phyloP scores from a whole-genome alignment of 1,140 invertebrate species.

The Diorhabda sublineata region DNA sequence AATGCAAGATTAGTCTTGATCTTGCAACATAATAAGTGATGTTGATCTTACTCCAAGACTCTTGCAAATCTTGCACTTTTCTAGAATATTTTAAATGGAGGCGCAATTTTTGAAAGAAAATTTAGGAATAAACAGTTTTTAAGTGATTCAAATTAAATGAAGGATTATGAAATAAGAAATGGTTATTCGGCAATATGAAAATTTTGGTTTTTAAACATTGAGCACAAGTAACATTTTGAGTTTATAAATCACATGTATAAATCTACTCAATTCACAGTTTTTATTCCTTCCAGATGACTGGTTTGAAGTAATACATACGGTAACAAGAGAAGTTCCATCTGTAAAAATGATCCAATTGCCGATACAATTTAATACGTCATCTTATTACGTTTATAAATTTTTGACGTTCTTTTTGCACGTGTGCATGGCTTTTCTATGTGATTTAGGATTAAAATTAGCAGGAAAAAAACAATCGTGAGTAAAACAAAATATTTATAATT shows the following conservation, averaged over 20 bases:
- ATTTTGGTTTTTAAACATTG: no score
- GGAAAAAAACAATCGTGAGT: conserved; percentile 58
- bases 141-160: no score
- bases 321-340: conserved; percentile 10
- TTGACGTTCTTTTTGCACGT: conserved; percentile 53
- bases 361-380: conserved; percentile 23
- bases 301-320: conserved; percentile 14
- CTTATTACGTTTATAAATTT: conserved; percentile 39
- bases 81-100: no score
- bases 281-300: conserved; percentile 11
- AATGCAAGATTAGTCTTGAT: no score
- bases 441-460: conserved; percentile 50
- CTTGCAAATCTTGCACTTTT: no score
- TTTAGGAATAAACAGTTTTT: no score
- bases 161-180: no score
- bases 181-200: no score
- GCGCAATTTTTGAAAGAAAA: no score
- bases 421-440: conserved; percentile 56
- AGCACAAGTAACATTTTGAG: no score
- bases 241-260: conserved; percentile 2
- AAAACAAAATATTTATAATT: not conserved
- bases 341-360: conserved; percentile 29
- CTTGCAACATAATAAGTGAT: no score
- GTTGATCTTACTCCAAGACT: no score
- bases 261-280: conserved; percentile 19